Conservation (phyloP, 2,113 vertebrate species). For the Tetraodon nigroviridis region DNA sequence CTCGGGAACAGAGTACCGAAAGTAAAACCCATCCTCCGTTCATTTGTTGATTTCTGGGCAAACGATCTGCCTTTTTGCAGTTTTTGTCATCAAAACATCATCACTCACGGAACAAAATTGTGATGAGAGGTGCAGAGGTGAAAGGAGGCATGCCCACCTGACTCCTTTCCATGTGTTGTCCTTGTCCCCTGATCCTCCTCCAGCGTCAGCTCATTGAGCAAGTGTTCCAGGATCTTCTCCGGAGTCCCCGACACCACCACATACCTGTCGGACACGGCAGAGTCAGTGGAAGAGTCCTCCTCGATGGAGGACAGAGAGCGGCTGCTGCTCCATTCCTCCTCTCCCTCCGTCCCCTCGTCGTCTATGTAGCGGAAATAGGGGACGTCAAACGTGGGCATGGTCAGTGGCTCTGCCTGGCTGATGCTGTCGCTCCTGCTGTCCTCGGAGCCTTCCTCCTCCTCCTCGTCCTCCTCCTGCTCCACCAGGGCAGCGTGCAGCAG, state of each 20-base stretch:
- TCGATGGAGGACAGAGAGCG: slow-evolving; percentile 91
- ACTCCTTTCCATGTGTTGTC: slow-evolving; percentile 77
- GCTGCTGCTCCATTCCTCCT: slow-evolving; percentile 85
- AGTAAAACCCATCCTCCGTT: no score
- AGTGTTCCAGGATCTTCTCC: slow-evolving; percentile 92
- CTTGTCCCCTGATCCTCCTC: slow-evolving; percentile 72
- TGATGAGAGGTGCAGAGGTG: no score
- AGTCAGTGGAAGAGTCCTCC: slow-evolving; percentile 82
- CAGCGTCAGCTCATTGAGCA: slow-evolving; percentile 85
- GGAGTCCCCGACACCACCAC: slow-evolving; percentile 89
- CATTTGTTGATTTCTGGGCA: no score
- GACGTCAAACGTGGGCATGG: slow-evolving; percentile 92
- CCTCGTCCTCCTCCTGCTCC: slow-evolving; percentile 76
- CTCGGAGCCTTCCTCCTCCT: slow-evolving; percentile 69
- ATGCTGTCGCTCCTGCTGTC: slow-evolving; percentile 56
- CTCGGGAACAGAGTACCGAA: not conserved
- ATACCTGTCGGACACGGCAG: slow-evolving; percentile 91
- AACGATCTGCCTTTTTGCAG: no score
- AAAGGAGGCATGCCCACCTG: slow-evolving; percentile 75
- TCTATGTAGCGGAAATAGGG: slow-evolving; percentile 98
- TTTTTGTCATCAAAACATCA: no score
- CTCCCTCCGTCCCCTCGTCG: slow-evolving; percentile 82
- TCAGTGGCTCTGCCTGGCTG: slow-evolving; percentile 70
- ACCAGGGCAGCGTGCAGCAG: slow-evolving; percentile 76
- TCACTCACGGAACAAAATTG: no score